Evolutionary conservation across 1,140 invertebrate genomes (phyloP), one percentile per base, ranked within the genome.

Genomic region (Drosophila cardini): DNA sequence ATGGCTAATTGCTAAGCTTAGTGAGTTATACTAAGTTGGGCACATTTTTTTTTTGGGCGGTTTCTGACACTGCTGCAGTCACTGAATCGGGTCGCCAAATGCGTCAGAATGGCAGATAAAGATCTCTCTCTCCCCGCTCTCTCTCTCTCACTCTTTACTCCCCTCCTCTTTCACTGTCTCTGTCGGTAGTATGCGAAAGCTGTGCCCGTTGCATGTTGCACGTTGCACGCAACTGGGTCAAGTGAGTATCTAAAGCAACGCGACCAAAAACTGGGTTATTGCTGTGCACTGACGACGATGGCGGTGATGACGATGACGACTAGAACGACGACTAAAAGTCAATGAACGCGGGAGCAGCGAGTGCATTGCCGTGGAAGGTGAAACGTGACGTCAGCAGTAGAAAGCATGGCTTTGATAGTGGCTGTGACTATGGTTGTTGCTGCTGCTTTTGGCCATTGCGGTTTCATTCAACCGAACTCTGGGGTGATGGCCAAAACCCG

Each of bases 351-450:
- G 76, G 53, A 55, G 42, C 60, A 55, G 65, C 60, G 67, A 84
- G 80, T 89, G 79, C 84, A 89, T 74, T 80, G 63, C 80, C 73
- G 80, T 87, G 80, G 84, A 87, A 89, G 84, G 84, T 87, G 62
- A 87, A 89, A 90, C 46, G 68, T 87, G 84, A 87, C 84, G 84
- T 87, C 84, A 87, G 84, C 6, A 26, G 21, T 26, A 26, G 21
- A 26, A 26, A 26, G 21, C 21, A 26, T 5, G 21, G 21, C 21
- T 26, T 26, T 2, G 21, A 3, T 26, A 26, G 21, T 26, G 21
- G 18, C n/a, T 6, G 15, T 5, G n/a, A 2, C n/a, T 15, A 43
- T 43, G 30, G 26, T 26, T 26, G 30, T 52, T 26, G 21, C 21
- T 21, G 21, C 21, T 26, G 21, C 21, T 26, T 26, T 26, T 26